Base-by-base conservation (phyloP, 1,140 invertebrate species). In the Drosophila littoralis region DNA sequence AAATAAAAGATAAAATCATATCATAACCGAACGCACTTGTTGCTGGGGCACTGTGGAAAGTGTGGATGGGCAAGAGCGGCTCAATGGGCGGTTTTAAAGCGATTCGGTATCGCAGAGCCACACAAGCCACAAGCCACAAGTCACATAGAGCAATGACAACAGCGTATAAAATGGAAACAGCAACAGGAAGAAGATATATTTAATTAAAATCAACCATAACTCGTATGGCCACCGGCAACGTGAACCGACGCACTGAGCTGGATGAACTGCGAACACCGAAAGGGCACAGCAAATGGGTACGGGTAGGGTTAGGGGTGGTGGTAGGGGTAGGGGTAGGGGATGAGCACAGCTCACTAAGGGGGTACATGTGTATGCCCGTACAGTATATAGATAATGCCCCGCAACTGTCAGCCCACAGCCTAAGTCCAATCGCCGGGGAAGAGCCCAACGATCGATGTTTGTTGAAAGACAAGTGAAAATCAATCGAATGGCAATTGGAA, bases 191-290 rank as follows among this genome's bases (percentile, higher is more conserved):
- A 88, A 88, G 84, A 88, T 89, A 88, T 88, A 88, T 88, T 88
- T 88, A 88, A 88, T 88, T 88, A 88, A 88, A 88, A 89, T 89
- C 84, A 88, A 88, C 84, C 84, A 88, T 88, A 80, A 77, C 71
- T 68, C 57, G 55, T 48, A 28, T 83, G 80, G 69, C 74, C 84
- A 79, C 83, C 83, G 84, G 71, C 72, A 79, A 69, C 80, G 77
- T 77, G 71, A 85, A 71, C 68, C 70, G 67, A 74, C 81, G 68
- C 75, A 46, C 65, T 65, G 51, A 57, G 33, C 68, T 42, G 48
- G 33, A 22, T 69, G 35, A 42, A 3, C 22, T 28, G 22, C 22
- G 22, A 28, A 28, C 22, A 28, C 22, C 3, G 22, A 28, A 28
- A 28, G 22, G 22, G 22, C 22, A 28, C 22, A 28, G 22, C 22